Percentiles rank a stretch among this genome's conserved stretches.
phyloP scores from a whole-genome alignment of 2,888 invertebrate species.

The Rhynchonema sp. region DNA sequence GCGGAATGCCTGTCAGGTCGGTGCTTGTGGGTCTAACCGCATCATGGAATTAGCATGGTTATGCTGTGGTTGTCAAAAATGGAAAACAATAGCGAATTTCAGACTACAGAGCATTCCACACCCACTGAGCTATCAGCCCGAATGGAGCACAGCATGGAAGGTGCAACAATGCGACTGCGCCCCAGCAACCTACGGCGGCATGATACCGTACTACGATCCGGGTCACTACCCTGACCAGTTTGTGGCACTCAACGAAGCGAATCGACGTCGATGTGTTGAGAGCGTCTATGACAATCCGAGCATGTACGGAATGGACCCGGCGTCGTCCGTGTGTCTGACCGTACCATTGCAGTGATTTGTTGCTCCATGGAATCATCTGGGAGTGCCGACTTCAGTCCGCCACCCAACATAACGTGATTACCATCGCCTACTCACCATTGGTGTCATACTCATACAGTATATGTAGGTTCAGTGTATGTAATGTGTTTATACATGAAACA shows the following conservation, averaged over 20 bases:
- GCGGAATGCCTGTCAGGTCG: neutral
- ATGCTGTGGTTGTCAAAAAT: no score
- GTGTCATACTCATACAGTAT: no score
- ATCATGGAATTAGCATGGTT: no score
- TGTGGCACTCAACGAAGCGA: neutral
- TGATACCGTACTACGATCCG: neutral
- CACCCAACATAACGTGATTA: no score
- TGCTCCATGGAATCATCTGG: no score
- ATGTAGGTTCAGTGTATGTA: no score
- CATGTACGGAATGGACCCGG: neutral
- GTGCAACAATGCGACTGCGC: neutral
- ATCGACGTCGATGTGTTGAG: neutral
- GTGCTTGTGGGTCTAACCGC: no score
- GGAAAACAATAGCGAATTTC: no score
- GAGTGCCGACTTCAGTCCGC: no score
- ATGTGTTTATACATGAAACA: no score
- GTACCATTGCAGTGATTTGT: no score
- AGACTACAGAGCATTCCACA: neutral
- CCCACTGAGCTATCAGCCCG: constrained; percentile 9
- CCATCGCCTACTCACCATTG: no score
- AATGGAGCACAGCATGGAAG: constrained; percentile 7
- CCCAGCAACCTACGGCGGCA: neutral
- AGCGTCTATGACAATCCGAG: neutral
- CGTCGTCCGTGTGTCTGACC: neutral
- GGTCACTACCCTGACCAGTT: neutral